Percentiles rank a stretch among this genome's conserved stretches.
phyloP scores from a whole-genome alignment of 2,888 invertebrate genomes.

The Andrena bicolor region DNA sequence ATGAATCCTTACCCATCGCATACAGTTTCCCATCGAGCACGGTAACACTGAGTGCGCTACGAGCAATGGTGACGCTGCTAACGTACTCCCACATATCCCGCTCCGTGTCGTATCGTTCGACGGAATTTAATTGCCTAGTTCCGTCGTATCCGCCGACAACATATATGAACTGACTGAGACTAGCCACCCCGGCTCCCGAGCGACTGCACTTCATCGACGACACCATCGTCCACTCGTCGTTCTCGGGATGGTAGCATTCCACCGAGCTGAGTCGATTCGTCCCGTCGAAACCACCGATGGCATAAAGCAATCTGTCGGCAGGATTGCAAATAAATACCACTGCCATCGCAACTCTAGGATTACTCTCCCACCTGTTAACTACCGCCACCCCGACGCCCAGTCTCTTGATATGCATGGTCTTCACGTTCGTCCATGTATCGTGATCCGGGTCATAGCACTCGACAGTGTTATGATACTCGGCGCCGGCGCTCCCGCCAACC shows the following conservation, averaged over 20 bases:
- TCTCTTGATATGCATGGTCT: slow-evolving; percentile 91
- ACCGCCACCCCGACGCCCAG: slow-evolving; percentile 93
- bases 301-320: slow-evolving; percentile 87
- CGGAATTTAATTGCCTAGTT: slow-evolving; percentile 91
- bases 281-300: slow-evolving; percentile 96
- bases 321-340: not conserved
- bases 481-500: slow-evolving; percentile 95
- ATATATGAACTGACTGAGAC: slow-evolving; percentile 94
- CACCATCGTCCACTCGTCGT: slow-evolving; percentile 94
- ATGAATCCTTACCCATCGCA: slow-evolving; percentile 90
- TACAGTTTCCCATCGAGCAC: slow-evolving; percentile 95
- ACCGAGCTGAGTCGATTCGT: slow-evolving; percentile 90
- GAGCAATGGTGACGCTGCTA: slow-evolving; percentile 91
- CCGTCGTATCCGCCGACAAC: slow-evolving; percentile 99
- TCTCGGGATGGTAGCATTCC: slow-evolving; percentile 97
- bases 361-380: slow-evolving; percentile 88
- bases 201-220: slow-evolving; percentile 92
- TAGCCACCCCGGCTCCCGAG: slow-evolving; percentile 95
- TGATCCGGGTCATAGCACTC: slow-evolving; percentile 96
- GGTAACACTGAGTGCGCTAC: slow-evolving; percentile 95
- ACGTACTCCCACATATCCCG: slow-evolving; percentile 92
- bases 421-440: slow-evolving; percentile 92
- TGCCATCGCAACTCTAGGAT: not conserved
- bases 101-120: slow-evolving; percentile 95
- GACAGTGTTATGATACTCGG: slow-evolving; percentile 94